phyloP scores from a whole-genome alignment of 2,797 vertebrate species.

The Clarias pachynema region DNA sequence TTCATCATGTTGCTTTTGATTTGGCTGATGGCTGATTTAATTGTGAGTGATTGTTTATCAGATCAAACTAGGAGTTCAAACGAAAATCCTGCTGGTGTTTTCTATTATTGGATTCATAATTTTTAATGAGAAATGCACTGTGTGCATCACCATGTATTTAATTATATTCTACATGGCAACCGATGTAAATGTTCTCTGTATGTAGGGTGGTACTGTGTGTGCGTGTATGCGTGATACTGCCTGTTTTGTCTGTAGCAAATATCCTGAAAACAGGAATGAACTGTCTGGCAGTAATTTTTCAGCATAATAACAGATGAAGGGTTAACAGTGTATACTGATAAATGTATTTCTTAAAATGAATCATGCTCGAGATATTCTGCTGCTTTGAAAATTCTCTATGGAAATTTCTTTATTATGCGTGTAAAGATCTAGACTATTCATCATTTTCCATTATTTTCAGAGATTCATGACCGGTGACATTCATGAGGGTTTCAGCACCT shows the following conservation, averaged over 20 bases:
- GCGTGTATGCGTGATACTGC: background rate
- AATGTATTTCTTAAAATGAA: conserved; percentile 25
- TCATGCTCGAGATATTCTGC: conserved; percentile 15
- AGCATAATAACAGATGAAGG: background rate
- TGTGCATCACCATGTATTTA: conserved; percentile 1
- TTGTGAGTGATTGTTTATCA: conserved; percentile 23
- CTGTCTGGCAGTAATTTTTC: background rate
- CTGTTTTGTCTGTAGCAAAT: background rate
- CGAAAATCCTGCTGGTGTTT: conserved; percentile 17
- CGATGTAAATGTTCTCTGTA: background rate
- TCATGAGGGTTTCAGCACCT: conserved; percentile 27
- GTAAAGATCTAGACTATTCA: conserved; percentile 16
- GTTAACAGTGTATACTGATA: conserved; percentile 2
- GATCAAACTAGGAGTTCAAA: conserved; percentile 34
- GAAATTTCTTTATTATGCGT: conserved; percentile 28
- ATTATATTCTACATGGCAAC: conserved; percentile 4
- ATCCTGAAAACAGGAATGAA: background rate
- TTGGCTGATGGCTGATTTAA: conserved; percentile 38
- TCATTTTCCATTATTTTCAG: conserved; percentile 30
- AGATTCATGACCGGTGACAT: conserved; percentile 23
- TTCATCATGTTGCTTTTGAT: conserved; percentile 43
- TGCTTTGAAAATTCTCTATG: conserved; percentile 22
- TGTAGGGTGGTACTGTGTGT: background rate
- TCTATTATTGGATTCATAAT: conserved; percentile 19
- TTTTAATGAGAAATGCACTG: conserved; percentile 6